phyloP scores from a whole-genome alignment of 2,888 invertebrate genomes.

The Kuschelorhynchus macadamiae region DNA sequence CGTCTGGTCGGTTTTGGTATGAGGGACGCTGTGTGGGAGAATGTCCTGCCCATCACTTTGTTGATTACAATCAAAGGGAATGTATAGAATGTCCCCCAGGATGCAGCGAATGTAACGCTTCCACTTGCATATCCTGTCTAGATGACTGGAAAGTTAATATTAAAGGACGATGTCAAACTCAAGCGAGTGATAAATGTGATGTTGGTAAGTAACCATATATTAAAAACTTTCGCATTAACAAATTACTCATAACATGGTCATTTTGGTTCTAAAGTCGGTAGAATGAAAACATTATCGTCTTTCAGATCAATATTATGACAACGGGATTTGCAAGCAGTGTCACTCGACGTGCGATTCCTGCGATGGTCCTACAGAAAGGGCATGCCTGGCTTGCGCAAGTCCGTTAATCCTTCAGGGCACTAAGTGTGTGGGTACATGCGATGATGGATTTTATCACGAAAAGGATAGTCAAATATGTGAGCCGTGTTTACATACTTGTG shows the following conservation, averaged over 20 bases:
- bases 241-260: no score
- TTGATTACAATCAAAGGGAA: slow-evolving; percentile 84
- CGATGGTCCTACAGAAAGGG: slow-evolving; percentile 80
- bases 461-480: slow-evolving; percentile 77
- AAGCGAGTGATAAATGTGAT: slow-evolving; percentile 79
- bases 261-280: no score
- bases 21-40: slow-evolving; percentile 80
- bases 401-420: slow-evolving; percentile 81
- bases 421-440: slow-evolving; percentile 84
- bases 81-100: slow-evolving; percentile 86
- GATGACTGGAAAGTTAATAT: slow-evolving; percentile 82
- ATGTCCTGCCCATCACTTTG: slow-evolving; percentile 83
- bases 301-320: slow-evolving; percentile 82
- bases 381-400: slow-evolving; percentile 82
- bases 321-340: slow-evolving; percentile 80
- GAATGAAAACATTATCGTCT: no score
- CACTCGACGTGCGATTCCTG: slow-evolving; percentile 88
- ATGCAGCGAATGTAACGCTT: slow-evolving; percentile 82
- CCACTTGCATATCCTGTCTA: slow-evolving; percentile 82
- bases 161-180: slow-evolving; percentile 81
- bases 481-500: slow-evolving; percentile 85
- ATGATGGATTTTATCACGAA: slow-evolving; percentile 78
- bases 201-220: slow-evolving; percentile 74
- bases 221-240: no score
- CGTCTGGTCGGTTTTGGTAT: slow-evolving; percentile 78